Evolutionary conservation across 2,113 vertebrate species (phyloP).

Genomic region (Sinocyclocheilus maitianheensis): DNA sequence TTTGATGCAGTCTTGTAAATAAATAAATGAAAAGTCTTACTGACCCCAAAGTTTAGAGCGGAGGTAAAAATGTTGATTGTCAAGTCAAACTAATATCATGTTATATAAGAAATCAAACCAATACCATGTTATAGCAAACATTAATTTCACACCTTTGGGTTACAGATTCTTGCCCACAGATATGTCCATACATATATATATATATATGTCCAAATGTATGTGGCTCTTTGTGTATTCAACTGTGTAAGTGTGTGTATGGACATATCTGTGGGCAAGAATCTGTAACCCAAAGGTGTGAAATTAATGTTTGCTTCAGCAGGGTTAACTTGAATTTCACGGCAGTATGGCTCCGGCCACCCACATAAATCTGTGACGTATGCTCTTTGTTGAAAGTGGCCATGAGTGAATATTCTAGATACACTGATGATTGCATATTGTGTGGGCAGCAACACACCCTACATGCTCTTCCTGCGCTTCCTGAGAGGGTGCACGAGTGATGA

Average conservation of each 20-base stretch:
- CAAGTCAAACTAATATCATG: no score
- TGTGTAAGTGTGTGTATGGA: slow-evolving; percentile 20
- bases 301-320: slow-evolving; percentile 65
- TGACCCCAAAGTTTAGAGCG: no score
- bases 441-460: slow-evolving; percentile 10
- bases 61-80: no score
- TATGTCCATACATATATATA: no score
- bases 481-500: slow-evolving; percentile 39
- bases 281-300: slow-evolving; percentile 69
- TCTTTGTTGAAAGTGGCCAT: slow-evolving; percentile 3
- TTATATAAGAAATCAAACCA: no score
- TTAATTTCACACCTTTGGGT: no score
- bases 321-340: slow-evolving; percentile 64
- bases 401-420: slow-evolving; percentile 24
- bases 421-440: slow-evolving; percentile 35
- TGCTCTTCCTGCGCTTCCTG: slow-evolving; percentile 15
- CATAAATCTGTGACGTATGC: slow-evolving; percentile 38
- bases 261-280: slow-evolving; percentile 28
- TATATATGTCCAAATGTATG: no score
- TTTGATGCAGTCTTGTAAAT: no score
- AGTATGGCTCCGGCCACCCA: slow-evolving; percentile 66
- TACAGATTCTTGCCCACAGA: no score
- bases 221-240: background rate
- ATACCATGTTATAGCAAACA: no score
- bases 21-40: no score